phyloP scores from a whole-genome alignment of 2,797 vertebrate species.

The Melopsittacus undulatus region DNA sequence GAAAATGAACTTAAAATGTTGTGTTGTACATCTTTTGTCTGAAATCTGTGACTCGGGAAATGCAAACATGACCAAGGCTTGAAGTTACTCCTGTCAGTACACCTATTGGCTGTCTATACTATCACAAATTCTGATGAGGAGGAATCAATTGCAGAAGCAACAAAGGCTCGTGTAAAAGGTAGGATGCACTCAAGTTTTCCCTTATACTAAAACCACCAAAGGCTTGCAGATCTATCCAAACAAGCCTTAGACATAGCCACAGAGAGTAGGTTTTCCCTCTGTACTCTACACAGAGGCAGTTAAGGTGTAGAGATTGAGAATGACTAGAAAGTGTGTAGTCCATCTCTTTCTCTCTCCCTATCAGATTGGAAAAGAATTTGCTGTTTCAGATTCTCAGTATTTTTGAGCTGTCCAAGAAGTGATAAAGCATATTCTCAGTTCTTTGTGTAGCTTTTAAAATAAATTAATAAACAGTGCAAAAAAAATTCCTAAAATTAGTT shows the following conservation, averaged over 20 bases:
- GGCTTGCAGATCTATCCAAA: neutral
- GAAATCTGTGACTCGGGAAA: neutral
- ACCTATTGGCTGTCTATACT: neutral
- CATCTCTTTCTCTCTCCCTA: neutral
- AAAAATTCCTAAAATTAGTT: constrained; percentile 10
- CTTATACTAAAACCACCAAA: neutral
- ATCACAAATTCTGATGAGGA: neutral
- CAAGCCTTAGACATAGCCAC: neutral
- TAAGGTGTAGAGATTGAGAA: neutral
- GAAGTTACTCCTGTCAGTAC: neutral
- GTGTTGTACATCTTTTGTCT: neutral
- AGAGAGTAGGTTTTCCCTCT: neutral
- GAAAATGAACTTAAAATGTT: neutral
- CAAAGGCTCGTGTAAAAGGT: neutral
- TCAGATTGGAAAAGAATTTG: neutral
- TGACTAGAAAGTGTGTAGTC: neutral
- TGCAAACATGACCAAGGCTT: neutral
- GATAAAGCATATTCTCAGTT: neutral
- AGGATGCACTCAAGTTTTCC: neutral
- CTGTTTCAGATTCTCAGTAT: neutral
- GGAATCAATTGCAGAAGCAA: neutral
- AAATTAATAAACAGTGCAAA: constrained; percentile 37
- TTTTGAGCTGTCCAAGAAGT: neutral
- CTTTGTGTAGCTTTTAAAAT: constrained; percentile 49
- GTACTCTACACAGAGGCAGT: neutral